Conservation (phyloP, 2,888 invertebrate genomes). For the Pemphredon lugubris region DNA sequence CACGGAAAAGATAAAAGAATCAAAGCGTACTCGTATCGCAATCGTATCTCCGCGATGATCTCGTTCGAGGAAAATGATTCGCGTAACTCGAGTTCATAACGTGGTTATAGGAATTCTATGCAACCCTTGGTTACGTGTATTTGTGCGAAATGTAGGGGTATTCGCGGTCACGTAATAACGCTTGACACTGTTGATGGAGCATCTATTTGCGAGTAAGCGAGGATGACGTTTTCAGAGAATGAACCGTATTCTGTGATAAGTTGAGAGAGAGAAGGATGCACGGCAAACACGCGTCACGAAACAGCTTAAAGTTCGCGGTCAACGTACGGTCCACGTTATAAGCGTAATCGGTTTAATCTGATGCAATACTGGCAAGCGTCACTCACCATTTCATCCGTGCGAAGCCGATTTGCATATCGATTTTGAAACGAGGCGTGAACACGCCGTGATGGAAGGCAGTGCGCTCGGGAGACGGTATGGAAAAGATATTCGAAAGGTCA, state of each 20-base stretch:
- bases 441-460: constrained; percentile 43
- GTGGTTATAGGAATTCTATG: too few species aligned
- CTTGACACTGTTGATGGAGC: constrained; percentile 1
- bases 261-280: neutral
- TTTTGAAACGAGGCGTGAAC: constrained; percentile 27
- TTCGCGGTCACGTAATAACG: constrained; percentile 6
- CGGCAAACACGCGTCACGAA: neutral
- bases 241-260: neutral
- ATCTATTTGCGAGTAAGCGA: neutral
- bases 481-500: neutral
- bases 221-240: neutral
- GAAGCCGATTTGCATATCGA: constrained; percentile 55
- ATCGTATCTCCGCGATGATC: too few species aligned
- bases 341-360: constrained; percentile 34
- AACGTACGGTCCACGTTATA: constrained; percentile 12
- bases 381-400: constrained; percentile 45
- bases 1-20: too few species aligned
- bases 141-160: too few species aligned
- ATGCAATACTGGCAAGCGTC: constrained; percentile 30
- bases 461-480: constrained; percentile 33
- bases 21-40: too few species aligned
- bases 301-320: constrained; percentile 21
- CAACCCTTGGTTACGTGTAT: too few species aligned
- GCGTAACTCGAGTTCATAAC: too few species aligned
- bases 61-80: too few species aligned